These are phyloP conservation scores for Stichodactyla mertensii DNA, from an alignment of 64 coral and sea anemone species.

Conservation along the genomic window DNA sequence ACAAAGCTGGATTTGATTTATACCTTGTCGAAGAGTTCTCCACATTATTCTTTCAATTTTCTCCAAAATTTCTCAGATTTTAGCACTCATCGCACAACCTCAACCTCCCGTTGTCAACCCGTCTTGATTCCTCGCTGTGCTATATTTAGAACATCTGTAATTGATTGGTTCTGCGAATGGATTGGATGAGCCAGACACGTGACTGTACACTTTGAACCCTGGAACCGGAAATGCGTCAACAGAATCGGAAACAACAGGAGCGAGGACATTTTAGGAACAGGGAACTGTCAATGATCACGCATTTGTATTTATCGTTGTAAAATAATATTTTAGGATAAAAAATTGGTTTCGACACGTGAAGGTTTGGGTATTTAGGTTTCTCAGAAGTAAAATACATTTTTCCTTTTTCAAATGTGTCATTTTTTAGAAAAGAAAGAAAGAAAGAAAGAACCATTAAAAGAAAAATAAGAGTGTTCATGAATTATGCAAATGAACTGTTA, in stretches of 20 bases:
- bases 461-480: too few species aligned
- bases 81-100: background rate
- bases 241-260: background rate
- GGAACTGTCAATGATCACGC: background rate
- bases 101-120: background rate
- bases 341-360: too few species aligned
- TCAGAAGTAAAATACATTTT: too few species aligned
- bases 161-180: background rate
- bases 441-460: too few species aligned
- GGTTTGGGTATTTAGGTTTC: too few species aligned
- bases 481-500: too few species aligned
- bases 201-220: background rate
- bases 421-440: too few species aligned
- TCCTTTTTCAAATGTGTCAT: too few species aligned
- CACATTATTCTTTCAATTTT: background rate
- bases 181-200: background rate
- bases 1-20: background rate
- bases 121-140: background rate
- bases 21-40: constrained; percentile 19
- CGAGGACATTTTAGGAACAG: background rate
- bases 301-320: background rate
- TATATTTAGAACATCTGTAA: background rate
- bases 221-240: constrained; percentile 3
- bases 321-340: too few species aligned
- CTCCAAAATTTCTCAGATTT: background rate